Evolutionary conservation across 1,140 invertebrate species (phyloP).

Genomic region (Nilaparvata lugens): DNA sequence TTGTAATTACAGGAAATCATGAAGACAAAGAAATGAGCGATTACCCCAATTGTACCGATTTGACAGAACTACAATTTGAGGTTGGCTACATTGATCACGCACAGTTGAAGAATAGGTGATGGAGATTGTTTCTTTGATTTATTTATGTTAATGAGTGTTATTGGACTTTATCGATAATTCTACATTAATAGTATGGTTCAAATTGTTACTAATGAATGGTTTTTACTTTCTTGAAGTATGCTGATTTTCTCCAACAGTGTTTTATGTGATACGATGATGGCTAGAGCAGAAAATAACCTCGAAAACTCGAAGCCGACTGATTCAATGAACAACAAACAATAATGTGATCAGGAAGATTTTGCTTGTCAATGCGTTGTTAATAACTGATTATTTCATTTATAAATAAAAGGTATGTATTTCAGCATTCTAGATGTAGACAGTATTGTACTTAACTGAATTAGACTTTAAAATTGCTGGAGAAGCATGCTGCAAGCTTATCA

Average conservation of each 20-base stretch:
- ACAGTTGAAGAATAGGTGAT: conserved; percentile 2
- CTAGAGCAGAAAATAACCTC: conserved; percentile 11
- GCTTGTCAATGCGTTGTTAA: conserved; percentile 5
- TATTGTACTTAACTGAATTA: too few species aligned
- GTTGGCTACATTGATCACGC: not conserved
- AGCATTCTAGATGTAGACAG: too few species aligned
- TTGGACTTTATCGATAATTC: conserved; percentile 22
- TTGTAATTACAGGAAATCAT: too few species aligned
- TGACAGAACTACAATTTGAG: not conserved
- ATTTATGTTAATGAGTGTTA: conserved; percentile 3
- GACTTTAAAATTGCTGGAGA: conserved; percentile 1
- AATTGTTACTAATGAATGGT: conserved; percentile 36
- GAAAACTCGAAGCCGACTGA: conserved; percentile 14
- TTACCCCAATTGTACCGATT: not conserved
- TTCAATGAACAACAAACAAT: conserved; percentile 16
- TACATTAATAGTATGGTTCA: too few species aligned
- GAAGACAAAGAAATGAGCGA: too few species aligned
- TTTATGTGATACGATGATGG: not conserved
- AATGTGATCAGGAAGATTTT: conserved; percentile 3
- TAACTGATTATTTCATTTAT: not conserved
- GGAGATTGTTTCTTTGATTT: conserved; percentile 1
- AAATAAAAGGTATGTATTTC: not conserved
- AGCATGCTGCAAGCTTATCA: too few species aligned
- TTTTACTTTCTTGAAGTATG: not conserved
- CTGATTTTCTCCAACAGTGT: conserved; percentile 1